Evolutionary conservation across 2,797 vertebrate genomes (phyloP).

Genomic region (Stomatorhinus walkeri): DNA sequence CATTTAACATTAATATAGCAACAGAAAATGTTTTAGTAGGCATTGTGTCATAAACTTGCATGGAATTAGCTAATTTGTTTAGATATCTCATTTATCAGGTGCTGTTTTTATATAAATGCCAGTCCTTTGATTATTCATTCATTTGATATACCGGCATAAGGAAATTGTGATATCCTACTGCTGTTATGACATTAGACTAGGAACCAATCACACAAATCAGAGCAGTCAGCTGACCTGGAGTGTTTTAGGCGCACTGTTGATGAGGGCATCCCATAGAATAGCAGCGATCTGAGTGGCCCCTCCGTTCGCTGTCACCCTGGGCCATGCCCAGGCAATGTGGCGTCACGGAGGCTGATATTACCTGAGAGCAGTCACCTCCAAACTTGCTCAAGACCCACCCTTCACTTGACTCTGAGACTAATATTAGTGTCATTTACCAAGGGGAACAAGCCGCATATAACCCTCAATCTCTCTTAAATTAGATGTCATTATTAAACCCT

Average conservation of each 20-base stretch:
- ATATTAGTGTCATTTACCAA: not conserved
- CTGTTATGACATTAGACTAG: not conserved
- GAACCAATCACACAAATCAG: not conserved
- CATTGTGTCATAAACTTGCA: not conserved
- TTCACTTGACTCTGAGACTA: not conserved
- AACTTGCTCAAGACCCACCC: not conserved
- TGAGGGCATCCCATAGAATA: not conserved
- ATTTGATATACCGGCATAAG: not conserved
- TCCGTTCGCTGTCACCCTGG: not conserved
- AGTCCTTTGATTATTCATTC: not conserved
- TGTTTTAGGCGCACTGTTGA: not conserved
- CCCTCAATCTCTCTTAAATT: not conserved
- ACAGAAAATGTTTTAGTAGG: not conserved
- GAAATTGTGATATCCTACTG: not conserved
- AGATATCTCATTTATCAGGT: not conserved
- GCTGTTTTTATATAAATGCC: not conserved
- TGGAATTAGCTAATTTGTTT: not conserved
- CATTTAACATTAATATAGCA: slow-evolving; percentile 4
- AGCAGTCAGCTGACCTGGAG: not conserved
- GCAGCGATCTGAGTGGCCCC: not conserved
- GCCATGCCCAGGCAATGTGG: not conserved
- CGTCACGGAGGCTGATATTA: not conserved
- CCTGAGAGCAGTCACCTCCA: not conserved
- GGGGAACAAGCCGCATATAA: not conserved
- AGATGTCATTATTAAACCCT: not conserved